These are phyloP conservation scores for Dascyllus trimaculatus DNA, from an alignment of 2,113 vertebrate genomes.

Conservation along the genomic window DNA sequence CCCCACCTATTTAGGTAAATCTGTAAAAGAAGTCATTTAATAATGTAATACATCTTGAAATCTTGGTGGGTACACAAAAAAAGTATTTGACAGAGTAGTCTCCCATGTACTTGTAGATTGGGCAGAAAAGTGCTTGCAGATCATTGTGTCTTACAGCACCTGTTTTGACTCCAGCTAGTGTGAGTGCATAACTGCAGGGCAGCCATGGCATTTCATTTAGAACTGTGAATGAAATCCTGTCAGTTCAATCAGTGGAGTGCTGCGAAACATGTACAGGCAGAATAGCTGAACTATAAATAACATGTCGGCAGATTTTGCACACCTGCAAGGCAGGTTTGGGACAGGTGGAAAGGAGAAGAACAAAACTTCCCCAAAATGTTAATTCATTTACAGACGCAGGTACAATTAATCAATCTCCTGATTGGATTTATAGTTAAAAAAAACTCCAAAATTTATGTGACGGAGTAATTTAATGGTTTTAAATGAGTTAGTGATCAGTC, in stretches of 20 bases:
- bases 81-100: background rate
- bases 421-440: background rate
- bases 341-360: background rate
- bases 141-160: conserved; percentile 24
- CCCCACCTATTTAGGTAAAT: too few relatives aligned
- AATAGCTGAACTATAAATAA: conserved; percentile 36
- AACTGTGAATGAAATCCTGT: conserved; percentile 53
- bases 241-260: conserved; percentile 33
- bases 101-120: background rate
- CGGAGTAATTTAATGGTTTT: background rate
- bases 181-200: conserved; percentile 32
- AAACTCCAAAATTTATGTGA: background rate
- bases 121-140: conserved; percentile 19
- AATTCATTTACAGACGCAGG: background rate
- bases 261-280: conserved; percentile 22
- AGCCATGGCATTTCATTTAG: conserved; percentile 39
- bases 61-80: too few relatives aligned
- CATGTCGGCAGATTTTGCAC: conserved; percentile 10
- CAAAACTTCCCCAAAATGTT: background rate
- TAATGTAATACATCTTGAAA: too few relatives aligned
- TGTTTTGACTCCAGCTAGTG: conserved; percentile 27
- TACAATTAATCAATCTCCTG: background rate
- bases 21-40: too few relatives aligned
- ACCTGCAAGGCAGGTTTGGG: conserved; percentile 10
- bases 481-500: background rate